These are phyloP conservation scores for Hystrix cristata DNA, from an alignment of 2,113 vertebrate species.

Conservation along the genomic window DNA sequence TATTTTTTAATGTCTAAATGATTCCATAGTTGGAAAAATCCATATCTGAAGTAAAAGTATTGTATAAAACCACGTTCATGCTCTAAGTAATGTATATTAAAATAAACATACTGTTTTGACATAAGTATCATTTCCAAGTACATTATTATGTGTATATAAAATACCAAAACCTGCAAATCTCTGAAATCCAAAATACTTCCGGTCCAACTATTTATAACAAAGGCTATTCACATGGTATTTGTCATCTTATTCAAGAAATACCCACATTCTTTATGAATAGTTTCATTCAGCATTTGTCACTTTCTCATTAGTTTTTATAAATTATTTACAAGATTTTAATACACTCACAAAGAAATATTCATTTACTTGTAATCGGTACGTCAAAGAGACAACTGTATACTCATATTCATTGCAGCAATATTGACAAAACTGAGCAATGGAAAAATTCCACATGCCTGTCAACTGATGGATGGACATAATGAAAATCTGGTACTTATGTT, in stretches of 20 bases:
- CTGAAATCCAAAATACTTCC: neutral
- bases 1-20: neutral
- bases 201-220: neutral
- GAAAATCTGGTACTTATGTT: neutral
- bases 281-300: neutral
- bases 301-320: slow-evolving; percentile 14
- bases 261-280: neutral
- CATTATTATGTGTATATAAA: neutral
- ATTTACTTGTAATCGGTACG: neutral
- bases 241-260: neutral
- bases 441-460: neutral
- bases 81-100: neutral
- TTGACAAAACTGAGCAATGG: neutral
- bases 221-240: neutral
- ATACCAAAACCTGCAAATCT: neutral
- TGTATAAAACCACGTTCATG: neutral
- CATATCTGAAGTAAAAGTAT: neutral
- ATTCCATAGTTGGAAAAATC: neutral
- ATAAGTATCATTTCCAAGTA: neutral
- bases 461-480: neutral
- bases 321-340: neutral
- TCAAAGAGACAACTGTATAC: neutral
- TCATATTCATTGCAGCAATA: neutral
- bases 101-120: neutral
- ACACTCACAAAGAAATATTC: neutral